Evolutionary conservation across 2,797 vertebrate genomes (phyloP).

Genomic region (Ptychobarbus kaznakovi): DNA sequence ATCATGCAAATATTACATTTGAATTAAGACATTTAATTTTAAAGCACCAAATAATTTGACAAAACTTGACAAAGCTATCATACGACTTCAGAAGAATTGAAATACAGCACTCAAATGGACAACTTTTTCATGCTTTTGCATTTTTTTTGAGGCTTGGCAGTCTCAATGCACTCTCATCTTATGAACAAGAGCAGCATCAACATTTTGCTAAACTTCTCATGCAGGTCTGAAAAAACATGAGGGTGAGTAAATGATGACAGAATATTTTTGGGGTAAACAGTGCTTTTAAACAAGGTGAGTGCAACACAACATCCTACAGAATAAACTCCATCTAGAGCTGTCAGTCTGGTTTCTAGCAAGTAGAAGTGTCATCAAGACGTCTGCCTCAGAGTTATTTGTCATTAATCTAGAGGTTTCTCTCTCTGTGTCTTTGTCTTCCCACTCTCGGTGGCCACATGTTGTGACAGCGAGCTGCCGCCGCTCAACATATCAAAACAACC

Average conservation of each 20-base stretch:
- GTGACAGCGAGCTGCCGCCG: conserved; percentile 40
- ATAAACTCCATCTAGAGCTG: conserved; percentile 11
- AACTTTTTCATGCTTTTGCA: background rate
- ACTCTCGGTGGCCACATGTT: conserved; percentile 44
- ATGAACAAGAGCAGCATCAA: background rate
- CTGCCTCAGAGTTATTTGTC: conserved; percentile 30
- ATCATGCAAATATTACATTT: background rate
- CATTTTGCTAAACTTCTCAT: background rate
- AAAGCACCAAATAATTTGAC: background rate
- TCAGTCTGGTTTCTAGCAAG: background rate
- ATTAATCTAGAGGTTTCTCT: conserved; percentile 23
- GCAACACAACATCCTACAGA: background rate
- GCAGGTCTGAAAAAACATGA: background rate
- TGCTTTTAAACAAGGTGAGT: background rate
- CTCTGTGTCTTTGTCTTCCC: conserved; percentile 22
- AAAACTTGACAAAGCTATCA: background rate
- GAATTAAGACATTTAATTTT: background rate
- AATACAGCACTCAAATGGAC: background rate
- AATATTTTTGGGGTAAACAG: background rate
- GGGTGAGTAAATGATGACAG: background rate
- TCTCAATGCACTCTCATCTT: background rate
- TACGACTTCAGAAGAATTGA: background rate
- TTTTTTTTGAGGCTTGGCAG: background rate
- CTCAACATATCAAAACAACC: conserved; percentile 49
- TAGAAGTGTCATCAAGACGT: conserved; percentile 2